Evolutionary conservation across 2,888 invertebrate genomes (phyloP).

Genomic region (Pomacea canaliculata): DNA sequence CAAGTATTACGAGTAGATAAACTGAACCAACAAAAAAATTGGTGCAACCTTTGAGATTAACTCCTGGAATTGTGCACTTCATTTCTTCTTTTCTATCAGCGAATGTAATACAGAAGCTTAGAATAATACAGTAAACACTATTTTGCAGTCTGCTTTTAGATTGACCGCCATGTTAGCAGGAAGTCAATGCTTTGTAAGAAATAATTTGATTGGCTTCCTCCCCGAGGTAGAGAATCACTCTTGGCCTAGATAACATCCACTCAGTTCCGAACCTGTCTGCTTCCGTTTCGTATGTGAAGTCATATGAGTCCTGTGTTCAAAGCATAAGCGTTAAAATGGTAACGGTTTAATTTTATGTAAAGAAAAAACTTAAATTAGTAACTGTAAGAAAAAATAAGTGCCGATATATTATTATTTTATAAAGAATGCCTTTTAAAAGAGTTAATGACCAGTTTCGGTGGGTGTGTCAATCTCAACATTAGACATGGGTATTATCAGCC

Average conservation of each 20-base stretch:
- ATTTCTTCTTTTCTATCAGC: conserved; percentile 68
- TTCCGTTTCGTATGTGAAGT: not conserved
- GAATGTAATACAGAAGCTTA: not conserved
- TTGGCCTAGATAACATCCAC: not conserved
- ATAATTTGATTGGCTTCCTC: conserved; percentile 5
- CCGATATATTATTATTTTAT: no score
- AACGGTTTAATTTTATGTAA: no score
- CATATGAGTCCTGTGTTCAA: no score
- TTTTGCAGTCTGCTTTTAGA: not conserved
- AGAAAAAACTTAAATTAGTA: no score
- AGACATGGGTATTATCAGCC: no score
- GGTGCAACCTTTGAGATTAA: conserved; percentile 80
- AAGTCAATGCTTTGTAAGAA: not conserved
- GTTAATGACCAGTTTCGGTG: no score
- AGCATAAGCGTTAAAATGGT: no score
- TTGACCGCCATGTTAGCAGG: conserved; percentile 16
- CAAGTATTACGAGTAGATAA: no score
- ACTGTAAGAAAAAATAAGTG: no score
- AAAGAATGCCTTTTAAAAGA: no score
- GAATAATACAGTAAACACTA: not conserved
- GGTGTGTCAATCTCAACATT: no score
- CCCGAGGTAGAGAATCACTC: not conserved
- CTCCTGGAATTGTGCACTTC: conserved; percentile 83
- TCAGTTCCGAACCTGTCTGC: not conserved
- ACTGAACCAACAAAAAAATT: not conserved